Percentiles rank a stretch among this genome's conserved stretches.
Evolutionary conservation across 2,888 invertebrate species (phyloP).

Genomic region (Creontiades dilutus): DNA sequence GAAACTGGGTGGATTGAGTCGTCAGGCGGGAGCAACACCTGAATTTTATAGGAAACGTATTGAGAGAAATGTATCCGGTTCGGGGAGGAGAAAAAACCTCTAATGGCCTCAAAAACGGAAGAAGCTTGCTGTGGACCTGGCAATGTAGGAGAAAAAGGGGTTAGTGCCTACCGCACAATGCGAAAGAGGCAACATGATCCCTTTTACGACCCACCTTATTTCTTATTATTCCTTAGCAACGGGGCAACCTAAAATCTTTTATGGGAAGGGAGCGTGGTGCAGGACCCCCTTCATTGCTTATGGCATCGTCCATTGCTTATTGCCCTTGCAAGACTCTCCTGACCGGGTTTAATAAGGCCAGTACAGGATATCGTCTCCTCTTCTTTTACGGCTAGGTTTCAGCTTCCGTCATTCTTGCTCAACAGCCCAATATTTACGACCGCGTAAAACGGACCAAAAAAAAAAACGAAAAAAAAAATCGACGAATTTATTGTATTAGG

Average conservation of each 20-base stretch:
- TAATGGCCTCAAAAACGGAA: slow-evolving; percentile 52
- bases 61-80: slow-evolving; percentile 59
- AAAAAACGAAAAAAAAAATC: too few species aligned
- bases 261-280: slow-evolving; percentile 47
- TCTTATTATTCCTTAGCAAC: slow-evolving; percentile 54
- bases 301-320: slow-evolving; percentile 58
- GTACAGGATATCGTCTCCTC: slow-evolving; percentile 47
- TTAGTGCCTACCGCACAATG: slow-evolving; percentile 43
- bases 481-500: too few species aligned
- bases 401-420: slow-evolving; percentile 54
- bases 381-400: slow-evolving; percentile 31
- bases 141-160: slow-evolving; percentile 38
- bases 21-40: slow-evolving; percentile 49
- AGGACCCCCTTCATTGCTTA: slow-evolving; percentile 50
- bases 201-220: slow-evolving; percentile 62
- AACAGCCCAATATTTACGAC: slow-evolving; percentile 59
- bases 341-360: slow-evolving; percentile 62
- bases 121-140: not conserved
- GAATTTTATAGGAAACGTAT: slow-evolving; percentile 63
- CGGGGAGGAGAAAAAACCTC: slow-evolving; percentile 43
- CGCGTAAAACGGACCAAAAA: slow-evolving; percentile 19
- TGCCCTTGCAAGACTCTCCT: slow-evolving; percentile 46
- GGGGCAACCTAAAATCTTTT: slow-evolving; percentile 63
- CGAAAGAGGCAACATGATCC: slow-evolving; percentile 49
- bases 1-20: slow-evolving; percentile 14